A percentile compares a stretch with the other conserved stretches of the same genome.
These are phyloP conservation scores for Drosophila athabasca DNA, from an alignment of 1,140 invertebrate species.

Conservation along the genomic window DNA sequence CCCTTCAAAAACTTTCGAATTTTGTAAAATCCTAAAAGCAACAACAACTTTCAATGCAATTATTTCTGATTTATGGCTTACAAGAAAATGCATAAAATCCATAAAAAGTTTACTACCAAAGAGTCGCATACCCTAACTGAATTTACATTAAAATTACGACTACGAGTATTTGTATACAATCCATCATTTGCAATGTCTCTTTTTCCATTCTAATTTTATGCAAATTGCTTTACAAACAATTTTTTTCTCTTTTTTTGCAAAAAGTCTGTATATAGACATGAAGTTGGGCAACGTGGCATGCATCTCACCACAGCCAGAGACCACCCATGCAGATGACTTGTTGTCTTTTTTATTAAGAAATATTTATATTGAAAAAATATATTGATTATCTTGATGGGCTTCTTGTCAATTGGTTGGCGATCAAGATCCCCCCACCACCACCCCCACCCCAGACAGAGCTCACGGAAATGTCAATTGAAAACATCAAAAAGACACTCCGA, in stretches of 20 bases:
- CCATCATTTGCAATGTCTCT: neutral
- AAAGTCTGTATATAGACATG: conserved; percentile 11
- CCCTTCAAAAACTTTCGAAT: too few species aligned
- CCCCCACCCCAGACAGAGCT: neutral
- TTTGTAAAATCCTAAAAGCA: too few species aligned
- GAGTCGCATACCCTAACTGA: too few species aligned
- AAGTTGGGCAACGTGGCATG: conserved; percentile 12
- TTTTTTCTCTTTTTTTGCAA: conserved; percentile 2
- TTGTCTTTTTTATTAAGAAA: neutral
- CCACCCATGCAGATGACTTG: conserved; percentile 9
- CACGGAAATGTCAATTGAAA: conserved; percentile 45
- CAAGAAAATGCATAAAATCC: too few species aligned
- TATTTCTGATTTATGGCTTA: too few species aligned
- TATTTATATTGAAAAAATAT: too few species aligned
- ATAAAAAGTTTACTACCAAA: too few species aligned
- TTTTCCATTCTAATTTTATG: conserved; percentile 32
- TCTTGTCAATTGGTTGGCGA: conserved; percentile 26
- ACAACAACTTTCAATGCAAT: too few species aligned
- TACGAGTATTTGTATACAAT: too few species aligned
- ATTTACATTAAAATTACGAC: too few species aligned
- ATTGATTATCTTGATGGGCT: conserved; percentile 24
- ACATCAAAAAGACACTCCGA: too few species aligned
- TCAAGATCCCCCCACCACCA: conserved; percentile 17
- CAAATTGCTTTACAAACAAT: conserved; percentile 30
- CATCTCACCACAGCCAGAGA: neutral